These are phyloP conservation scores for Gadopsis bispinosus DNA, from an alignment of 2,797 vertebrate genomes.

Conservation along the genomic window DNA sequence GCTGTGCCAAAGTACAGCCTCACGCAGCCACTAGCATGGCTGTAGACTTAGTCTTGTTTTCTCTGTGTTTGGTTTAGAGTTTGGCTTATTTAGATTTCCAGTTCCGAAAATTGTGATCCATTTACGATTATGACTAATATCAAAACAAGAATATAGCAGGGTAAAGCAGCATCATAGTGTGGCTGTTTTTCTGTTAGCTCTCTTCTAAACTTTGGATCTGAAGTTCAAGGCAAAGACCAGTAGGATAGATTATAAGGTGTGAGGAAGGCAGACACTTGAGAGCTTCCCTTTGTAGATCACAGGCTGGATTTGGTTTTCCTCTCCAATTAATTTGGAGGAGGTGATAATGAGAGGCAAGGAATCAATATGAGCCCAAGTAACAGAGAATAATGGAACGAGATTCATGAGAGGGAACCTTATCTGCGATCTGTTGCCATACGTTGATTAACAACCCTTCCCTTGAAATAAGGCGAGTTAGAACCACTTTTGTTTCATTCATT, in stretches of 20 bases:
- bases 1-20: neutral
- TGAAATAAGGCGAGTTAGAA: conserved; percentile 48
- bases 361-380: conserved; percentile 56
- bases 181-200: neutral
- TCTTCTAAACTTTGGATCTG: neutral
- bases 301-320: conserved; percentile 48
- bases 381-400: conserved; percentile 52
- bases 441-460: conserved; percentile 36
- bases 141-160: conserved; percentile 47
- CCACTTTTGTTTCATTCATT: conserved; percentile 78
- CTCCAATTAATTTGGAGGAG: conserved; percentile 57
- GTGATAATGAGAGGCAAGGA: conserved; percentile 55
- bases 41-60: neutral
- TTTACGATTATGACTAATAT: conserved; percentile 61
- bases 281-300: conserved; percentile 52
- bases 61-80: neutral
- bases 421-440: conserved; percentile 37
- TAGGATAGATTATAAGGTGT: conserved; percentile 19
- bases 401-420: conserved; percentile 41
- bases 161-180: neutral
- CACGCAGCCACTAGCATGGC: neutral
- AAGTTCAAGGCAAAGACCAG: neutral
- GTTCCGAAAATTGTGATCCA: conserved; percentile 46
- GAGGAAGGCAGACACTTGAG: conserved; percentile 32
- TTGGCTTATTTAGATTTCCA: conserved; percentile 30